phyloP scores from a whole-genome alignment of 2,113 vertebrate genomes.

The Aythya baeri region DNA sequence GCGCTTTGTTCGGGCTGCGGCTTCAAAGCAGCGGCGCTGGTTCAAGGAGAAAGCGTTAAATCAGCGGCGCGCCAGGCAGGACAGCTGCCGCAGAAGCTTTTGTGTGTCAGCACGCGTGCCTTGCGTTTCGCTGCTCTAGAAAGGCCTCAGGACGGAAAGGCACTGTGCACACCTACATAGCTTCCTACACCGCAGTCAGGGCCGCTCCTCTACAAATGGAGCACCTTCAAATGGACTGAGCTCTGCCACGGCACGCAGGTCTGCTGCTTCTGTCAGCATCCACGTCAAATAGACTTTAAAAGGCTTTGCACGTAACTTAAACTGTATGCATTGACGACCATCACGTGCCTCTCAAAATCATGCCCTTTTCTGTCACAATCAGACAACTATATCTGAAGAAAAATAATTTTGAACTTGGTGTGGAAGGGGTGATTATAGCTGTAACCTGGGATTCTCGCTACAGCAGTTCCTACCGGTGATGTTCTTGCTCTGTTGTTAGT shows the following conservation, averaged over 20 bases:
- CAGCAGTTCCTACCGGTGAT: background rate
- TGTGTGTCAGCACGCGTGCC: background rate
- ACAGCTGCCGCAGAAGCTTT: background rate
- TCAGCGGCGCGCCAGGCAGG: background rate
- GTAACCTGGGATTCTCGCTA: background rate
- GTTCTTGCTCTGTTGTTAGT: background rate
- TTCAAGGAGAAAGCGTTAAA: background rate
- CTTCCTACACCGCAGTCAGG: background rate
- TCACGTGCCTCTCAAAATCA: background rate
- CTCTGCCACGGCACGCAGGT: background rate
- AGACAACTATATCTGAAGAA: background rate
- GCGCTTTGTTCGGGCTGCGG: background rate
- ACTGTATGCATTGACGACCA: background rate
- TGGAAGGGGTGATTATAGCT: background rate
- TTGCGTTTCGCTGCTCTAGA: conserved; percentile 5
- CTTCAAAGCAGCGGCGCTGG: background rate
- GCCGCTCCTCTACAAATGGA: conserved; percentile 1
- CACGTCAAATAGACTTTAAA: background rate
- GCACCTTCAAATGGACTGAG: background rate
- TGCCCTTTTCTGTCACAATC: background rate
- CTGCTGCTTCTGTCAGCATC: background rate
- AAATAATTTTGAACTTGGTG: background rate
- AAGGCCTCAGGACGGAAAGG: background rate
- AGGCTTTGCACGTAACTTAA: background rate
- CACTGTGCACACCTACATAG: background rate